phyloP scores from a whole-genome alignment of 2,797 vertebrate genomes.

The Galago senegalensis region DNA sequence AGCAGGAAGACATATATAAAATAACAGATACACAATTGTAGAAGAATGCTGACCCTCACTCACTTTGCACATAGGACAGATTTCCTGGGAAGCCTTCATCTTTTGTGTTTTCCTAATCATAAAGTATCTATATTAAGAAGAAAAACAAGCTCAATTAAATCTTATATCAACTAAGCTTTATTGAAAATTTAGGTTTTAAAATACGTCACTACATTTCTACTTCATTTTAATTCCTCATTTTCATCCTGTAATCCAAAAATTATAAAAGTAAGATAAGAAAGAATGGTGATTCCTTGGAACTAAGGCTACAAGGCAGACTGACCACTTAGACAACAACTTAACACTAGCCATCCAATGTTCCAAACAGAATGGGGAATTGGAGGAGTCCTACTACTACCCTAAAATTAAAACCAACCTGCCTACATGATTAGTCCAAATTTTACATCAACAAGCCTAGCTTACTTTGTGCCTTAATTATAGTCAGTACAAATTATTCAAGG shows the following conservation, averaged over 20 bases:
- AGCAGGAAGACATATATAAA: background rate
- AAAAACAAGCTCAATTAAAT: conserved; percentile 28
- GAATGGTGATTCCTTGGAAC: background rate
- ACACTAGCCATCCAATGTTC: background rate
- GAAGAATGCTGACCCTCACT: background rate
- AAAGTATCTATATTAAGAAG: background rate
- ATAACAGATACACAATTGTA: background rate
- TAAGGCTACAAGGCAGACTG: background rate
- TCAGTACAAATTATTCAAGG: background rate
- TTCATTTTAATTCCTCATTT: conserved; percentile 10
- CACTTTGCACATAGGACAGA: background rate
- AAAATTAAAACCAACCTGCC: background rate
- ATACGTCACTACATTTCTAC: background rate
- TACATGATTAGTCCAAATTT: background rate
- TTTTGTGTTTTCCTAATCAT: background rate
- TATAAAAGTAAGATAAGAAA: background rate
- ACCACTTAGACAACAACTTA: background rate
- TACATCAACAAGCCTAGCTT: background rate
- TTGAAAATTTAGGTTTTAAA: background rate
- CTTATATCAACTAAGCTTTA: background rate
- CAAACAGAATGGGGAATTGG: background rate
- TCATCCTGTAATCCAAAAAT: background rate
- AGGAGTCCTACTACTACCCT: background rate
- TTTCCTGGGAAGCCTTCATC: background rate
- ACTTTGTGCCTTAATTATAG: background rate